Conservation (phyloP, 2,888 invertebrate genomes). For the Diogma glabrata region DNA sequence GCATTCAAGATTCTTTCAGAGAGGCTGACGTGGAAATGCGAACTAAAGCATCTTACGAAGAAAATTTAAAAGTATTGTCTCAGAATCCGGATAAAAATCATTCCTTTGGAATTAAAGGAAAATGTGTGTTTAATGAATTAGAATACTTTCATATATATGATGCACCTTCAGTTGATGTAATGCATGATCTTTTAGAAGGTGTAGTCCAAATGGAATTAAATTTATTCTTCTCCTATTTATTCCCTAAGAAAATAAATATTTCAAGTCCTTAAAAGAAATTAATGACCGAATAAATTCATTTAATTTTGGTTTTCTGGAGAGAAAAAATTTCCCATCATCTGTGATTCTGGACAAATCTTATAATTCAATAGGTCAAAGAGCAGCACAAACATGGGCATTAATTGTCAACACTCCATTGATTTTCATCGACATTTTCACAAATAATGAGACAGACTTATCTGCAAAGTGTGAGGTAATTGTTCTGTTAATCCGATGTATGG, state of each 20-base stretch:
- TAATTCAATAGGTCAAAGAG: slow-evolving; percentile 15
- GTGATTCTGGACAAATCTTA: slow-evolving; percentile 11
- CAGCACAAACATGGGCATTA: slow-evolving; percentile 17
- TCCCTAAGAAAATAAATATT: slow-evolving; percentile 4
- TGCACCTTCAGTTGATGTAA: slow-evolving; percentile 19
- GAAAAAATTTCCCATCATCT: slow-evolving; percentile 13
- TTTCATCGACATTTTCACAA: slow-evolving; percentile 1
- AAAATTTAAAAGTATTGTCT: not conserved
- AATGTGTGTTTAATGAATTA: slow-evolving; percentile 19
- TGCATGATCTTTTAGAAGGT: slow-evolving; percentile 22
- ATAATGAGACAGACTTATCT: not conserved
- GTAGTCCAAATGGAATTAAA: slow-evolving; percentile 18
- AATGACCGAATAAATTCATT: slow-evolving; percentile 14
- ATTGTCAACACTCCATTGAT: slow-evolving; percentile 6
- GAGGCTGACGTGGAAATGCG: not conserved
- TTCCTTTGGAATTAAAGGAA: slow-evolving; percentile 18
- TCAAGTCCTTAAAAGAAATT: slow-evolving; percentile 14
- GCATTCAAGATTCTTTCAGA: not conserved
- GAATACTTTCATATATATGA: slow-evolving; percentile 18
- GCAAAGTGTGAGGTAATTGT: not conserved
- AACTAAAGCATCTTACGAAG: not conserved
- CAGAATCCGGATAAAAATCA: too few species aligned
- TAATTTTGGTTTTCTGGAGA: slow-evolving; percentile 16
- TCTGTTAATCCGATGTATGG: not conserved
- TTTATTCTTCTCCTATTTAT: slow-evolving; percentile 14